A percentile compares a stretch with the other conserved stretches of the same genome.
These are phyloP conservation scores for Aphaenogaster rudis DNA, from an alignment of 1,140 invertebrate species.

Conservation along the genomic window DNA sequence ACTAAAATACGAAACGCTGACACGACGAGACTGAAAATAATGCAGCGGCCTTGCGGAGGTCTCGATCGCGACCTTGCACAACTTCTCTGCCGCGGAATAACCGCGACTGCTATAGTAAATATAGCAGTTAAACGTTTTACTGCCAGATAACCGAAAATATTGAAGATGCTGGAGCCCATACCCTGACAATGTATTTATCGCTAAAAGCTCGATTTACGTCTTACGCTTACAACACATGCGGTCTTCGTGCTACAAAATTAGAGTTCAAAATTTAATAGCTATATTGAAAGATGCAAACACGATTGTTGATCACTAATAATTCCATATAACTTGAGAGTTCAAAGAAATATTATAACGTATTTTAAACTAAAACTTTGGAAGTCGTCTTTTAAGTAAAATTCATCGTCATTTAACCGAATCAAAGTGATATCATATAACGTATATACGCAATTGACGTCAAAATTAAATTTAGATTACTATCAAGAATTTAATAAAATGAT, in stretches of 20 bases:
- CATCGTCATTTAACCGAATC: neutral
- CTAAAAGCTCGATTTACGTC: neutral
- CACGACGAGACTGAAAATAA: conserved; percentile 57
- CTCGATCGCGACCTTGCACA: conserved; percentile 59
- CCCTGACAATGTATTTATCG: neutral
- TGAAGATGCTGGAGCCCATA: neutral
- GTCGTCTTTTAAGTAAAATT: neutral
- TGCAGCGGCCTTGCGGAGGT: conserved; percentile 51
- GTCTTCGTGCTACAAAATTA: neutral
- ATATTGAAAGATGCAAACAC: neutral
- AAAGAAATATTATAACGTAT: neutral
- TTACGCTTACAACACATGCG: neutral
- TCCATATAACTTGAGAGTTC: neutral
- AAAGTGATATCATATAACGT: neutral
- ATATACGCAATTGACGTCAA: neutral
- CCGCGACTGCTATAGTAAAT: conserved; percentile 29
- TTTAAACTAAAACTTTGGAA: neutral
- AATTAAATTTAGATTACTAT: neutral
- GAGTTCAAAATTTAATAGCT: neutral
- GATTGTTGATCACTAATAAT: neutral
- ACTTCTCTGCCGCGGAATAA: conserved; percentile 54
- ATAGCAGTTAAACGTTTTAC: conserved; percentile 39
- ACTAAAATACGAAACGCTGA: conserved; percentile 61
- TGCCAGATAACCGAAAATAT: conserved; percentile 26
- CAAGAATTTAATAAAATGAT: conserved; percentile 1